These are phyloP conservation scores for Pachliopta kotzebuea DNA, from an alignment of 2,888 invertebrate genomes.

Conservation along the genomic window DNA sequence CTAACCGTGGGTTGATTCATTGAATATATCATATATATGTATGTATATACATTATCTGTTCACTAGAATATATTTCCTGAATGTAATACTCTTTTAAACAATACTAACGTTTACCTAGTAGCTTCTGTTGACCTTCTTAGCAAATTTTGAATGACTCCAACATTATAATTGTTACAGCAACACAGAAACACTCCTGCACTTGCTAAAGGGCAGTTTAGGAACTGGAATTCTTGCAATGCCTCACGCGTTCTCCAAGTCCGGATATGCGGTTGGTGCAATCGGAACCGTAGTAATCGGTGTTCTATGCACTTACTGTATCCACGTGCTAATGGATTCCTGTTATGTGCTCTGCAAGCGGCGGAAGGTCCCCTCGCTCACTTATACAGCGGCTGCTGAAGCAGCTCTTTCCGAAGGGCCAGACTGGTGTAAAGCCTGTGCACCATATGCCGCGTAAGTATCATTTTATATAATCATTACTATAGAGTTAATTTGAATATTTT, in stretches of 20 bases:
- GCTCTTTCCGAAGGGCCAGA: slow-evolving; percentile 89
- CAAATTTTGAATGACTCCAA: background rate
- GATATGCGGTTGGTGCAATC: slow-evolving; percentile 88
- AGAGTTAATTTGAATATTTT: background rate
- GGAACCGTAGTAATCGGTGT: slow-evolving; percentile 92
- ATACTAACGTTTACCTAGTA: background rate
- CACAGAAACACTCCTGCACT: slow-evolving; percentile 89
- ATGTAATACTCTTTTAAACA: too few relatives aligned
- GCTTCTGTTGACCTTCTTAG: background rate
- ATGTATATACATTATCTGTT: too few relatives aligned
- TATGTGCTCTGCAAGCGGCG: slow-evolving; percentile 82
- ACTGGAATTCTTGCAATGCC: slow-evolving; percentile 97
- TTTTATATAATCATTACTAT: background rate
- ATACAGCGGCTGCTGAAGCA: slow-evolving; percentile 89
- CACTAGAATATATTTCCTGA: too few relatives aligned
- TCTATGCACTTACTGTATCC: slow-evolving; percentile 96
- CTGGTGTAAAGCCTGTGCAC: slow-evolving; percentile 82
- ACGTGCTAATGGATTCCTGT: slow-evolving; percentile 88
- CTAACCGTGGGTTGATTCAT: background rate
- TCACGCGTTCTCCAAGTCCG: slow-evolving; percentile 90
- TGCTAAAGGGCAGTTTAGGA: slow-evolving; percentile 94
- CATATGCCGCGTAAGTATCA: slow-evolving; percentile 83
- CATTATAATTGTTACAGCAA: slow-evolving; percentile 80
- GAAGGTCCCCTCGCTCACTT: slow-evolving; percentile 85
- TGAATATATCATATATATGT: too few relatives aligned